Evolutionary conservation across 2,113 vertebrate species (phyloP).

Genomic region (Nerophis lumbriciformis): DNA sequence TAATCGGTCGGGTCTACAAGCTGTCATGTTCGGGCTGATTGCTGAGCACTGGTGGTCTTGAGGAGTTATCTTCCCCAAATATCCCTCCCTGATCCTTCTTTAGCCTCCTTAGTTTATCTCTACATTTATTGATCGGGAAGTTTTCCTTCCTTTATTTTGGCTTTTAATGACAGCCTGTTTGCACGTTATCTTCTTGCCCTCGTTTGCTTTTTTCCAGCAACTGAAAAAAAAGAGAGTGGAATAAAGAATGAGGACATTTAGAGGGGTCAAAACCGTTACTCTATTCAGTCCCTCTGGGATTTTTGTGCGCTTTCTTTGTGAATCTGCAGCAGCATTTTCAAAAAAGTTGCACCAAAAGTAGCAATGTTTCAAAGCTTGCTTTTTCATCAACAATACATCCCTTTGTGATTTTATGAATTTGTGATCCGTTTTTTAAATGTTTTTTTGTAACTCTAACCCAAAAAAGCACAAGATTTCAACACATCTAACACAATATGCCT

Average conservation of each 20-base stretch:
- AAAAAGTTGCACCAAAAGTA: too few relatives aligned
- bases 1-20: slow-evolving; percentile 73
- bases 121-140: slow-evolving; percentile 57
- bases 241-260: slow-evolving; percentile 46
- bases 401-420: too few relatives aligned
- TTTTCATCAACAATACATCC: too few relatives aligned
- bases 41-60: slow-evolving; percentile 60
- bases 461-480: too few relatives aligned
- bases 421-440: too few relatives aligned
- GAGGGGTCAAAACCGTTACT: slow-evolving; percentile 28
- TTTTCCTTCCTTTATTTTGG: slow-evolving; percentile 54
- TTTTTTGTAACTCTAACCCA: too few relatives aligned
- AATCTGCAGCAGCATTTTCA: too few relatives aligned
- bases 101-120: slow-evolving; percentile 57
- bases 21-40: slow-evolving; percentile 74
- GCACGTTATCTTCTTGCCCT: slow-evolving; percentile 31
- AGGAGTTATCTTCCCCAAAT: slow-evolving; percentile 47
- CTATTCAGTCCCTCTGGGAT: too few relatives aligned
- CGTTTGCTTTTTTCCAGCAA: slow-evolving; percentile 29
- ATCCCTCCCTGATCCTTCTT: slow-evolving; percentile 62
- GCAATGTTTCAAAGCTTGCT: too few relatives aligned
- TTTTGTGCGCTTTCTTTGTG: too few relatives aligned
- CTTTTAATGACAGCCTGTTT: slow-evolving; percentile 41
- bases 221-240: slow-evolving; percentile 22
- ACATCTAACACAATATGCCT: too few relatives aligned